These are phyloP conservation scores for Oscheius sp. DNA, from an alignment of 2,888 invertebrate species.

Conservation along the genomic window DNA sequence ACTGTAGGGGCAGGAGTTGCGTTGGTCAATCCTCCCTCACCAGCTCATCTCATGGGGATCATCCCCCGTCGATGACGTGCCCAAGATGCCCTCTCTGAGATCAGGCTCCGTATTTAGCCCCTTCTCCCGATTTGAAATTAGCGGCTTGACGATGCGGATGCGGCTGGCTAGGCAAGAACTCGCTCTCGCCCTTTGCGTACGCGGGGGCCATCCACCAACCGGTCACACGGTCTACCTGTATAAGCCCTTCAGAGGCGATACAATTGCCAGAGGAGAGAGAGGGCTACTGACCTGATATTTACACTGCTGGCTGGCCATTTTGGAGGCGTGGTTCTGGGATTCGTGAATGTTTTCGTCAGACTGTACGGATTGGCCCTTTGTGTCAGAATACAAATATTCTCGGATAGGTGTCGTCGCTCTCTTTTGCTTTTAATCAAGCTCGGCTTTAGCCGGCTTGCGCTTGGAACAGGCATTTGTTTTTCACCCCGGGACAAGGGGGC, in stretches of 20 bases:
- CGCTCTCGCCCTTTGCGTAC: conserved; percentile 31
- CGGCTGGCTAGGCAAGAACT: conserved; percentile 27
- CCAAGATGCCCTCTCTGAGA: neutral
- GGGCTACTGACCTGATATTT: neutral
- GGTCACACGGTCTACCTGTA: conserved; percentile 36
- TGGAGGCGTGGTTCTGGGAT: conserved; percentile 15
- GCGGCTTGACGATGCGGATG: conserved; percentile 35
- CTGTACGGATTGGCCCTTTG: conserved; percentile 34
- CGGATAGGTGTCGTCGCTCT: neutral
- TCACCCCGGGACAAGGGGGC: neutral
- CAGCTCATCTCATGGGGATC: too few species aligned
- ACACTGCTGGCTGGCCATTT: neutral
- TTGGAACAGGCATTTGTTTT: neutral
- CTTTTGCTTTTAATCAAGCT: neutral
- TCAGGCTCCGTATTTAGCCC: neutral
- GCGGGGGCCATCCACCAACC: conserved; percentile 22
- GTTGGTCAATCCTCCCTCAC: too few species aligned
- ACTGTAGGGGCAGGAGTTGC: neutral
- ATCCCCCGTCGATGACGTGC: too few species aligned
- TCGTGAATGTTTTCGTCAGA: conserved; percentile 22
- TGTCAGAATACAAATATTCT: conserved; percentile 28
- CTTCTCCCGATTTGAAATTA: conserved; percentile 24
- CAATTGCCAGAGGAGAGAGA: neutral
- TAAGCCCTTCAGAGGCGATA: conserved; percentile 7
- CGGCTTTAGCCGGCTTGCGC: neutral